phyloP scores from a whole-genome alignment of 2,113 vertebrate genomes.

The Rousettus leschenaultii region DNA sequence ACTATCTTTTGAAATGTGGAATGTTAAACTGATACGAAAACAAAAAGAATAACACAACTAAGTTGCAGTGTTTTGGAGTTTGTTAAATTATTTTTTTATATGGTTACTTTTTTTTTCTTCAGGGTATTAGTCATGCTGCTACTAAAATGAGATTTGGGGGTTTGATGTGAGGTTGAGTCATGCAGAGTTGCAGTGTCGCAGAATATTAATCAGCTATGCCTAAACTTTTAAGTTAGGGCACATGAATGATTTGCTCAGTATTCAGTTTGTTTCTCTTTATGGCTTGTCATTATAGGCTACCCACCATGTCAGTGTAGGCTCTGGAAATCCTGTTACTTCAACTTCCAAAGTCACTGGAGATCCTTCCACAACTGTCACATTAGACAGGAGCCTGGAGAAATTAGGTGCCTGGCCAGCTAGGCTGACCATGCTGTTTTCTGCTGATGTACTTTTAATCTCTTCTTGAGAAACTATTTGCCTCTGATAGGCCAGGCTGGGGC shows the following conservation, averaged over 20 bases:
- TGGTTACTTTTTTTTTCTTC: not conserved
- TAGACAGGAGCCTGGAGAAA: constrained; percentile 92
- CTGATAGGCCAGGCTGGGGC: constrained; percentile 83
- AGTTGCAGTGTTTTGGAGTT: not conserved
- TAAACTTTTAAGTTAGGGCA: constrained; percentile 49
- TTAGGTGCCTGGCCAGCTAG: constrained; percentile 85
- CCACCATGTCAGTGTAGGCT: constrained; percentile 96
- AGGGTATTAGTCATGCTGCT: constrained; percentile 28
- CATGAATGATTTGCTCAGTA: constrained; percentile 9
- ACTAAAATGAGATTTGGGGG: not conserved
- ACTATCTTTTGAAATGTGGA: constrained; percentile 48
- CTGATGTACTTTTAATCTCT: constrained; percentile 87
- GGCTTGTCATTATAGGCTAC: constrained; percentile 91
- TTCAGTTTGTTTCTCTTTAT: constrained; percentile 44
- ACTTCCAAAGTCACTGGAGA: constrained; percentile 96
- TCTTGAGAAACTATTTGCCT: constrained; percentile 85
- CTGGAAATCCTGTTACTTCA: constrained; percentile 93
- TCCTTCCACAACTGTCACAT: constrained; percentile 91
- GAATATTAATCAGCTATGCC: constrained; percentile 40
- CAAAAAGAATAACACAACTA: not conserved
- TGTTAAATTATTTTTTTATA: not conserved
- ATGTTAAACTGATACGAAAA: constrained; percentile 49
- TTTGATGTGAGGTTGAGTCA: constrained; percentile 37
- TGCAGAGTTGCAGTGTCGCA: constrained; percentile 52
- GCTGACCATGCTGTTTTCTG: constrained; percentile 85